Evolutionary conservation across 2,113 vertebrate species (phyloP).

Genomic region (Salvelinus sp.): DNA sequence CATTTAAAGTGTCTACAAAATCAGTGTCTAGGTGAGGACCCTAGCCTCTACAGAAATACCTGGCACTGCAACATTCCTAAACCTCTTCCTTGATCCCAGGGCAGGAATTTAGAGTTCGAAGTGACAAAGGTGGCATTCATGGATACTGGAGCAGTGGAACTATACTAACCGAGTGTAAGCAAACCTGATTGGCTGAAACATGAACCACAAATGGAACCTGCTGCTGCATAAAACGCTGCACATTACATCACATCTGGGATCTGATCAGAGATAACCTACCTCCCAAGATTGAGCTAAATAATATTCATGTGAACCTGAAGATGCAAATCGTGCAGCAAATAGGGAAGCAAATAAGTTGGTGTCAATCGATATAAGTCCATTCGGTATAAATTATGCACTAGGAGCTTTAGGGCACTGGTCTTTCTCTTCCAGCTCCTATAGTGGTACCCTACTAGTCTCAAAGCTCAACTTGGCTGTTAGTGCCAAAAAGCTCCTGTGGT

Average conservation of each 20-base stretch:
- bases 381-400: too few species aligned
- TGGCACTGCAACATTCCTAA: slow-evolving; percentile 10
- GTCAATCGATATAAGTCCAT: too few species aligned
- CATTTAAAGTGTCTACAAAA: too few species aligned
- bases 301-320: too few species aligned
- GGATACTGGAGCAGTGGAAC: background rate
- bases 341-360: too few species aligned
- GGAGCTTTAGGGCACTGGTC: too few species aligned
- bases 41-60: slow-evolving; percentile 3
- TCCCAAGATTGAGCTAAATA: too few species aligned
- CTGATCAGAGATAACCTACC: background rate
- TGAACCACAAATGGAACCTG: background rate
- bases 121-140: slow-evolving; percentile 50
- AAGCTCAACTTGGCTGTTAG: background rate
- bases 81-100: slow-evolving; percentile 33
- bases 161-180: slow-evolving; percentile 11
- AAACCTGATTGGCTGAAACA: slow-evolving; percentile 2
- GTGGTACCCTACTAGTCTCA: background rate
- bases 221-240: background rate
- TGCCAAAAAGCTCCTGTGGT: background rate
- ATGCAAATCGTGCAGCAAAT: too few species aligned
- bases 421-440: too few species aligned
- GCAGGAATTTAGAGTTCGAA: slow-evolving; percentile 6
- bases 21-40: too few species aligned
- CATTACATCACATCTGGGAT: background rate